Percentiles rank a stretch among this genome's conserved stretches.
These are phyloP conservation scores for Sinodicranocentrus sp. DNA, from an alignment of 2,888 invertebrate genomes.

Conservation along the genomic window DNA sequence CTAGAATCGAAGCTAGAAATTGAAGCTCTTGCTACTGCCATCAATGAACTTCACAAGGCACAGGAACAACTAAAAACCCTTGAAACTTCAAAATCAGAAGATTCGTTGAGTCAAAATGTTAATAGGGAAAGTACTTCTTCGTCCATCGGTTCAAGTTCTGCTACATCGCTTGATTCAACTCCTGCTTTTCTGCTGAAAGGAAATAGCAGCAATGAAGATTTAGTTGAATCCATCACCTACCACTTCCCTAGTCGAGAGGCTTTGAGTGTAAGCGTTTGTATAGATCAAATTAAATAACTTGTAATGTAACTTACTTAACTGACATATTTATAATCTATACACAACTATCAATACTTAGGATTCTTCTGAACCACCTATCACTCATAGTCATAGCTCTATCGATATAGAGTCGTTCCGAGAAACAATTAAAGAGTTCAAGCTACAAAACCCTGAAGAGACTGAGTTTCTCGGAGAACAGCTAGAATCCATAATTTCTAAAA, in stretches of 20 bases:
- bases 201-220: conserved; percentile 37
- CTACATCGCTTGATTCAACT: conserved; percentile 14
- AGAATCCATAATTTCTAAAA: conserved; percentile 29
- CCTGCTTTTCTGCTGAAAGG: conserved; percentile 33
- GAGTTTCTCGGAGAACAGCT: conserved; percentile 19
- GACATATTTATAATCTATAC: neutral
- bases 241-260: conserved; percentile 48
- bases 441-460: conserved; percentile 24
- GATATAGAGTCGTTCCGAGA: conserved; percentile 5
- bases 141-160: neutral
- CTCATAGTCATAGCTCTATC: neutral
- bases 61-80: neutral
- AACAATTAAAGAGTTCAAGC: conserved; percentile 30
- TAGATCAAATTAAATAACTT: neutral
- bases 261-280: conserved; percentile 1
- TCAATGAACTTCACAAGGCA: neutral
- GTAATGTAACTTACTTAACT: neutral
- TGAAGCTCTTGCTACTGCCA: neutral
- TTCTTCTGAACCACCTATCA: neutral
- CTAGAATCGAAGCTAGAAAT: neutral
- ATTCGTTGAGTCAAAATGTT: neutral
- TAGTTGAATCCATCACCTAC: neutral
- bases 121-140: neutral
- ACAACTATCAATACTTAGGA: neutral
- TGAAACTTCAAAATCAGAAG: neutral